Conservation (phyloP, 2,888 invertebrate genomes). For the Agrilus cyanescens region DNA sequence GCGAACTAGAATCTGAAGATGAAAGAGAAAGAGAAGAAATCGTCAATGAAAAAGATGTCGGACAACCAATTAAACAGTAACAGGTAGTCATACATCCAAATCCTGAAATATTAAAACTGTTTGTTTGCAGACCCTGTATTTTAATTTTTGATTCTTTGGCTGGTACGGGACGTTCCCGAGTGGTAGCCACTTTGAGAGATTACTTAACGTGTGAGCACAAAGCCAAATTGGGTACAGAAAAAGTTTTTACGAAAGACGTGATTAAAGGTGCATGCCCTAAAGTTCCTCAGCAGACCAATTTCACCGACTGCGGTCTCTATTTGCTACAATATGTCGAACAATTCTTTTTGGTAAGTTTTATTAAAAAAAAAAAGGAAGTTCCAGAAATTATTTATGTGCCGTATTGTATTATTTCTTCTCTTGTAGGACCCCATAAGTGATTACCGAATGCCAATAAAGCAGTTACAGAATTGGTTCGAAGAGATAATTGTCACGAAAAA, state of each 20-base stretch:
- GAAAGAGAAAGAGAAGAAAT: conserved; percentile 34
- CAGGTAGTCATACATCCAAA: conserved; percentile 21
- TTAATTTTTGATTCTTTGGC: conserved; percentile 91
- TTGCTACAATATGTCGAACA: conserved; percentile 92
- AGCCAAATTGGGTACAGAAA: conserved; percentile 50
- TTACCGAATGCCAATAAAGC: conserved; percentile 72
- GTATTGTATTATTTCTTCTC: background rate
- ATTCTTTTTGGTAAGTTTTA: conserved; percentile 66
- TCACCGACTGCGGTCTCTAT: conserved; percentile 93
- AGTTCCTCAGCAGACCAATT: conserved; percentile 97
- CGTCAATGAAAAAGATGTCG: conserved; percentile 24
- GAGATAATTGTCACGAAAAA: conserved; percentile 73
- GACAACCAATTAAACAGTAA: conserved; percentile 55
- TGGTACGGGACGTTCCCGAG: conserved; percentile 66
- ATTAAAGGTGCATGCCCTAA: conserved; percentile 80
- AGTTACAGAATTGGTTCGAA: conserved; percentile 77
- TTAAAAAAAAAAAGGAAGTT: conserved; percentile 1
- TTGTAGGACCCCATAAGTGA: conserved; percentile 66
- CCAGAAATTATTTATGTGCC: background rate
- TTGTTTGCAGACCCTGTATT: conserved; percentile 71
- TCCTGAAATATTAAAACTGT: conserved; percentile 2
- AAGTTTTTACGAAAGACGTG: conserved; percentile 66
- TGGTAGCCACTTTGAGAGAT: conserved; percentile 82
- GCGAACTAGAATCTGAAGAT: conserved; percentile 46
- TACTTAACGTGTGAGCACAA: conserved; percentile 81